Conservation (phyloP, 2,888 invertebrate genomes). For the Diaphora mendica region DNA sequence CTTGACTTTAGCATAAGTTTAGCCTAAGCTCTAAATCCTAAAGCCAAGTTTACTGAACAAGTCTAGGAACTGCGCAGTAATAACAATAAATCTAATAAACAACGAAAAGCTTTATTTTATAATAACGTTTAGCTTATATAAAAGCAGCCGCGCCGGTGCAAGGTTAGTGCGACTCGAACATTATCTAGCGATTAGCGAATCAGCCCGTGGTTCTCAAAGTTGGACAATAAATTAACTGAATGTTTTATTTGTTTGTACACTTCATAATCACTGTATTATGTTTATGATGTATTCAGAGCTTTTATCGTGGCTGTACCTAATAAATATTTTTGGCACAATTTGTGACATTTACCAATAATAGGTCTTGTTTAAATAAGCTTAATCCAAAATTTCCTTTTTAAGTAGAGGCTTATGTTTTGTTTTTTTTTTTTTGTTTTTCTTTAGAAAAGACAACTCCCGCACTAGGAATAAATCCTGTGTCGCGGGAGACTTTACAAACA, state of each 20-base stretch:
- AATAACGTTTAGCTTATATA: slow-evolving; percentile 26
- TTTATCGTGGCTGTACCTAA: neutral
- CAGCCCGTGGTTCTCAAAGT: slow-evolving; percentile 47
- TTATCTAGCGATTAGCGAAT: slow-evolving; percentile 61
- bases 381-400: too few species aligned
- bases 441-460: too few species aligned
- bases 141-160: slow-evolving; percentile 48
- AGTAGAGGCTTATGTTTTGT: too few species aligned
- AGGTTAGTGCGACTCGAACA: slow-evolving; percentile 58
- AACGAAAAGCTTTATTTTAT: slow-evolving; percentile 34
- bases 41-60: neutral
- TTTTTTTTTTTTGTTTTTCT: too few species aligned
- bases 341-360: neutral
- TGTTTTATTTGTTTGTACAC: neutral
- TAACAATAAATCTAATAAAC: slow-evolving; percentile 31
- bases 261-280: neutral
- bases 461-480: too few species aligned
- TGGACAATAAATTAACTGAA: slow-evolving; percentile 2
- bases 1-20: neutral
- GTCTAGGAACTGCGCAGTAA: slow-evolving; percentile 4
- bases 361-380: neutral
- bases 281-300: neutral
- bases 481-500: too few species aligned
- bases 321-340: too few species aligned
- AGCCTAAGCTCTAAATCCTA: neutral